These are phyloP conservation scores for Gallinago nigripennis DNA, from an alignment of 2,797 vertebrate genomes.

Conservation along the genomic window DNA sequence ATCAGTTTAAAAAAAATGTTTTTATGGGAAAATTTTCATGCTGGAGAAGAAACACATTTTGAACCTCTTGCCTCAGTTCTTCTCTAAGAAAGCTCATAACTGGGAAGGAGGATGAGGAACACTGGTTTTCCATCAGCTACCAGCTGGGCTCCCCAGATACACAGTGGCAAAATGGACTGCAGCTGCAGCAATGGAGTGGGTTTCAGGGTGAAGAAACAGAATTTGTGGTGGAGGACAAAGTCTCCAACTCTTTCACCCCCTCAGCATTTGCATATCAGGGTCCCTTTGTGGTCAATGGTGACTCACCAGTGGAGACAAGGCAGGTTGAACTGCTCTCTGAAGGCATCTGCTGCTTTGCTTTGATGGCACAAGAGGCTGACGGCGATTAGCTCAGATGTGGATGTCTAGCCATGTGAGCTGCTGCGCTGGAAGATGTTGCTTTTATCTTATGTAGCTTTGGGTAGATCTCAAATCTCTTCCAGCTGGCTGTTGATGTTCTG, in stretches of 20 bases:
- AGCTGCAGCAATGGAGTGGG: not conserved
- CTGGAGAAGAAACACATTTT: not conserved
- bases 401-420: not conserved
- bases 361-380: not conserved
- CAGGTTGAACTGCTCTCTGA: not conserved
- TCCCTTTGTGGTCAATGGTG: not conserved
- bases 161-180: too few relatives aligned
- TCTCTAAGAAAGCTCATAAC: not conserved
- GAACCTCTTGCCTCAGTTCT: not conserved
- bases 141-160: not conserved
- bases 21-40: not conserved
- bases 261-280: not conserved
- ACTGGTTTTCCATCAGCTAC: not conserved
- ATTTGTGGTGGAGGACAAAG: not conserved
- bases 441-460: not conserved
- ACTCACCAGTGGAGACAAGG: too few relatives aligned
- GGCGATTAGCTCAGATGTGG: not conserved
- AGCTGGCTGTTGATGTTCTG: not conserved
- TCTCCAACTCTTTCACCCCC: not conserved
- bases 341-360: not conserved
- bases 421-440: not conserved
- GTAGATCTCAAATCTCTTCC: not conserved
- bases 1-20: not conserved
- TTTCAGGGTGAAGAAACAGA: not conserved
- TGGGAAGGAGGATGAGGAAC: not conserved